phyloP scores from a whole-genome alignment of 2,797 vertebrate genomes.

The Poecilia wingei region DNA sequence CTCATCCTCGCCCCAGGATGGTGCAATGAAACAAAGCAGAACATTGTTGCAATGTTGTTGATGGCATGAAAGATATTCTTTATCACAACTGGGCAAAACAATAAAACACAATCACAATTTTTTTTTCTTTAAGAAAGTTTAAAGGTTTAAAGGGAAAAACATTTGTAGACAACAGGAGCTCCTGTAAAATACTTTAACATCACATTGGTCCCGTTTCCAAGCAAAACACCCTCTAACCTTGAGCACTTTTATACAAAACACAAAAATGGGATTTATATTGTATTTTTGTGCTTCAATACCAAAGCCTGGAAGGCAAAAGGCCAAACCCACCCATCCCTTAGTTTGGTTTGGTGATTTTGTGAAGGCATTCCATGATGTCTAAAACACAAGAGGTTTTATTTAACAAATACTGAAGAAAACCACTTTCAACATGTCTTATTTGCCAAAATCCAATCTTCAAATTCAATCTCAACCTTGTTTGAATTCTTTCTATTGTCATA shows the following conservation, averaged over 20 bases:
- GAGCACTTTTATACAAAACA: constrained; percentile 48
- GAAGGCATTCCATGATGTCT: constrained; percentile 32
- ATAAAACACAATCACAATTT: constrained; percentile 42
- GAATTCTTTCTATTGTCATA: constrained; percentile 29
- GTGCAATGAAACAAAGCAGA: constrained; percentile 67
- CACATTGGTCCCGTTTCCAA: constrained; percentile 40
- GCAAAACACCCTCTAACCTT: constrained; percentile 54
- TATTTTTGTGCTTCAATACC: constrained; percentile 32
- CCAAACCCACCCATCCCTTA: constrained; percentile 34
- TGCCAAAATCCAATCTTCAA: constrained; percentile 29
- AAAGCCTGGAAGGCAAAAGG: constrained; percentile 43
- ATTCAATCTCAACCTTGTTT: constrained; percentile 22
- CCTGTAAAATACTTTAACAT: constrained; percentile 51
- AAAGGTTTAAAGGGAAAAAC: constrained; percentile 58
- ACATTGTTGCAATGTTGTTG: constrained; percentile 63
- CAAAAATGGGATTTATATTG: constrained; percentile 37
- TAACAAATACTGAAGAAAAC: constrained; percentile 39
- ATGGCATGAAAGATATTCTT: constrained; percentile 73
- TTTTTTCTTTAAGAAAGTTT: constrained; percentile 47
- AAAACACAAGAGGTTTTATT: constrained; percentile 36
- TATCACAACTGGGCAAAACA: constrained; percentile 65
- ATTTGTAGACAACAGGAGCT: constrained; percentile 36
- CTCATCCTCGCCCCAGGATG: constrained; percentile 63
- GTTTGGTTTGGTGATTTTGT: constrained; percentile 43
- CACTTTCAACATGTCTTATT: constrained; percentile 42